These are phyloP conservation scores for Saccostrea echinata DNA, from an alignment of 1,140 invertebrate genomes.

Conservation along the genomic window DNA sequence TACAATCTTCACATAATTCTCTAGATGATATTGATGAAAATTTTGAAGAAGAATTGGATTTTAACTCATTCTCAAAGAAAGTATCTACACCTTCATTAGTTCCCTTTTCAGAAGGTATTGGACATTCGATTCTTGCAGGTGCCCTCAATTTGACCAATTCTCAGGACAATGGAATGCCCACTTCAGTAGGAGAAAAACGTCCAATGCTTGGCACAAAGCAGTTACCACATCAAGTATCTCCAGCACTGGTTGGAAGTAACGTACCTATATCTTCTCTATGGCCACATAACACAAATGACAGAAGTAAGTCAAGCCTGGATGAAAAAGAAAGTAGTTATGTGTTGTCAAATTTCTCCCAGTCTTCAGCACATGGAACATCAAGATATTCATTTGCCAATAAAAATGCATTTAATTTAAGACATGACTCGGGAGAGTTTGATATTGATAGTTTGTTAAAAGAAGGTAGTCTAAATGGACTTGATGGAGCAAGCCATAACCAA, in stretches of 20 bases:
- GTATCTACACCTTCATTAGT: neutral
- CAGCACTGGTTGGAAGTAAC: neutral
- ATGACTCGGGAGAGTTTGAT: conserved; percentile 1
- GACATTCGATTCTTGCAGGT: conserved; percentile 42
- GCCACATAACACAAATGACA: neutral
- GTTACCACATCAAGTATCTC: neutral
- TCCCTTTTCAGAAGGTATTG: conserved; percentile 9
- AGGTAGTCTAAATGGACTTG: neutral
- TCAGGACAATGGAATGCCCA: neutral
- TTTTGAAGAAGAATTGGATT: conserved; percentile 40
- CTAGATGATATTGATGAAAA: conserved; percentile 45
- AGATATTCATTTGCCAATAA: conserved; percentile 39
- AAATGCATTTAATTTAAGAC: neutral
- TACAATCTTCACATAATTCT: conserved; percentile 17
- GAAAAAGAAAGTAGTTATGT: neutral
- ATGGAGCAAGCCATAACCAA: neutral
- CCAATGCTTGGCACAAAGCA: neutral
- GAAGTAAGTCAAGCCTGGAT: neutral
- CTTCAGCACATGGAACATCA: neutral
- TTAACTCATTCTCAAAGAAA: neutral
- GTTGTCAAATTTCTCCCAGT: neutral
- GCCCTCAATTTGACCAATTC: conserved; percentile 19
- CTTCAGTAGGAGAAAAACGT: neutral
- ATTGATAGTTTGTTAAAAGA: conserved; percentile 21
- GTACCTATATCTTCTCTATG: neutral